A percentile compares a stretch with the other conserved stretches of the same genome.
These are phyloP conservation scores for Xenopus tropicalis DNA, from an alignment of 2,113 vertebrate species.

Conservation along the genomic window UCB_Xtro_10.0 CM004443.2:114019001-114019500, in stretches of 20 bases:
- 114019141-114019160: constrained; percentile 37
- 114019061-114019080: constrained; percentile 22
- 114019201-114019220: constrained; percentile 26
- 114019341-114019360: constrained; percentile 31
- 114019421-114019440: background rate
- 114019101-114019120: constrained; percentile 42
- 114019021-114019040: constrained; percentile 5
- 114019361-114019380: constrained; percentile 34
- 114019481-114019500: too few species aligned
- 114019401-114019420: constrained; percentile 1
- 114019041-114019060: constrained; percentile 13
- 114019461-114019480: background rate
- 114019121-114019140: constrained; percentile 39
- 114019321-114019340: constrained; percentile 36
- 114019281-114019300: constrained; percentile 33
- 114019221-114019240: constrained; percentile 44
- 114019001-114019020: background rate
- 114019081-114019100: constrained; percentile 36
- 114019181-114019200: constrained; percentile 14
- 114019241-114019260: constrained; percentile 42
- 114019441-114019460: background rate
- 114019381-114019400: background rate
- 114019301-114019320: constrained; percentile 37
- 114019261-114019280: constrained; percentile 36
- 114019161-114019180: constrained; percentile 36